A percentile compares a stretch with the other conserved stretches of the same genome.
Evolutionary conservation across 2,797 vertebrate species (phyloP).

Genomic region (Centroberyx gerrardi): DNA sequence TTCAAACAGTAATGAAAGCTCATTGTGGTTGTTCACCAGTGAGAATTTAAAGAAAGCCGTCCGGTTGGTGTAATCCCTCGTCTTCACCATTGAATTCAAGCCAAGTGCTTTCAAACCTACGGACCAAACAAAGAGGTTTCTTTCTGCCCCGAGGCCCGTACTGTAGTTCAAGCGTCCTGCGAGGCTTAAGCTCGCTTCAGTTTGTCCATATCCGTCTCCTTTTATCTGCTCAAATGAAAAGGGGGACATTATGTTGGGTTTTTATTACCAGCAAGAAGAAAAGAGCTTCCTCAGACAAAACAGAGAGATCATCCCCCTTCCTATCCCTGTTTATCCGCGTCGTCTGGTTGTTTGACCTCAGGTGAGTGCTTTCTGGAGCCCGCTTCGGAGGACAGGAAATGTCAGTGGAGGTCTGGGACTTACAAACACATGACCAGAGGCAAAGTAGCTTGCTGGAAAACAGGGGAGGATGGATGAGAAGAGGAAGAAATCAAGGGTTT

Average conservation of each 20-base stretch:
- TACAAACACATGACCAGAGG: constrained; percentile 12
- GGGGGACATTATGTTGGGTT: constrained; percentile 32
- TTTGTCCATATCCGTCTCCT: constrained; percentile 37
- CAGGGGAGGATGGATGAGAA: neutral
- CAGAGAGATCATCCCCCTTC: constrained; percentile 24
- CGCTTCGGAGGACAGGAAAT: constrained; percentile 38
- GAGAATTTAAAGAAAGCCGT: constrained; percentile 22
- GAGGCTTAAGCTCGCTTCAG: constrained; percentile 36
- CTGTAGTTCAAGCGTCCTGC: constrained; percentile 31
- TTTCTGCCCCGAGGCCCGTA: constrained; percentile 18
- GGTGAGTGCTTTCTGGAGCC: constrained; percentile 16
- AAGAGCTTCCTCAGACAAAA: constrained; percentile 23
- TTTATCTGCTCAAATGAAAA: constrained; percentile 34
- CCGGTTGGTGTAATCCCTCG: constrained; percentile 22
- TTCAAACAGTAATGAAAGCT: constrained; percentile 43
- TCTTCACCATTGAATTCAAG: constrained; percentile 13
- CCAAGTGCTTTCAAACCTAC: constrained; percentile 33
- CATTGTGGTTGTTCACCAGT: constrained; percentile 30
- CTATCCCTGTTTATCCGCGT: constrained; percentile 14
- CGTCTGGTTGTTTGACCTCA: constrained; percentile 41
- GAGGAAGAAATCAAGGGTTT: neutral
- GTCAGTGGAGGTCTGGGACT: constrained; percentile 24
- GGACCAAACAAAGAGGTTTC: constrained; percentile 32
- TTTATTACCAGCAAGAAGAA: constrained; percentile 33
- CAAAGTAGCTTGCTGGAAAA: neutral